Evolutionary conservation across 2,797 vertebrate genomes (phyloP), one percentile per base, ranked within the genome.

Genomic region (Pipistrellus kuhlii): DNA sequence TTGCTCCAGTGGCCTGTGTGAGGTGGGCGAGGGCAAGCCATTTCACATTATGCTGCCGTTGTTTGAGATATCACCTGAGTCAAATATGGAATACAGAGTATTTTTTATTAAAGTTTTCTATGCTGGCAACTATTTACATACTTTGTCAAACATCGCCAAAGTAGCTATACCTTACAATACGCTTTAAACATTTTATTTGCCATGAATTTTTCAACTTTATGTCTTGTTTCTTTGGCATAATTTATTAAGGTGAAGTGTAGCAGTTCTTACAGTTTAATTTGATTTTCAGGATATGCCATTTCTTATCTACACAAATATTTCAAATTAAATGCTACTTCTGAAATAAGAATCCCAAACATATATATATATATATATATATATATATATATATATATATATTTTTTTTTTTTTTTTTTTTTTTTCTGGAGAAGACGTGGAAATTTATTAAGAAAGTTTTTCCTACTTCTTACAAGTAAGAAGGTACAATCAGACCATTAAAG

Each of bases 121-220:
- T 82, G 41, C 64, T 85, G 46, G 20, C 27, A 90, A 73, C 46
- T 48, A 72, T 35, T 72, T 38, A n/a, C 12, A 69, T 15, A 51
- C 21, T 80, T 35, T 88, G 55, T 73, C 73, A 93, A 91, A 83
- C 8, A 32, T n/a, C 35, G 32, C n/a, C 55, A 72, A 75, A 55
- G 88, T 27, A 73, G 46, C 46, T 57, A 41, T 75, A 90, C 59
- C 14, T 64, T 85, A 72, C 21, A 57, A 35, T 4, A 62, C 38
- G 77, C 18, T 62, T 17, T 91, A 91, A 95, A 68, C 14, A 21
- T 91, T 84, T 46, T 30, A 62, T 80, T 91, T 92, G 27, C 27
- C 21, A 62, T 64, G 51, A 85, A 73, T 80, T 62, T 88, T 85
- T 90, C 14, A 68, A 68, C 20, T 81, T 64, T 85, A 9, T 38